Conservation (phyloP, 1,140 invertebrate species). For the Drosophila funebris region DNA sequence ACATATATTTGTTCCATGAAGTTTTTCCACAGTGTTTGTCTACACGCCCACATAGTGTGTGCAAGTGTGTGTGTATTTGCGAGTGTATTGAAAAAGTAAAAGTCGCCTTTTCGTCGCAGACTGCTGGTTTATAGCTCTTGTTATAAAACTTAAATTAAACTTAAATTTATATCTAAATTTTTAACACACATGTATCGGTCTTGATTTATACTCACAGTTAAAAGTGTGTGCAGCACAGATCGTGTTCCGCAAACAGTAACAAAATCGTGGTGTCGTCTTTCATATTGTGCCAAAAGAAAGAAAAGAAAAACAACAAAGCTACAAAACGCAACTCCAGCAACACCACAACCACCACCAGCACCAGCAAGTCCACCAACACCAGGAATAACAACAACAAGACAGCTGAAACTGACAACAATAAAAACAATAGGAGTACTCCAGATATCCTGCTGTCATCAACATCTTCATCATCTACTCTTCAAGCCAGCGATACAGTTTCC, state of each 20-base stretch:
- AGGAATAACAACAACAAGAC: constrained; percentile 14
- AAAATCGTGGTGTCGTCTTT: constrained; percentile 36
- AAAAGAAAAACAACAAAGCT: constrained; percentile 32
- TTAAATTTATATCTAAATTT: constrained; percentile 1
- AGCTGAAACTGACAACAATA: constrained; percentile 11
- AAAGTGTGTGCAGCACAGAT: constrained; percentile 10
- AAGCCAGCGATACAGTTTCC: constrained; percentile 21
- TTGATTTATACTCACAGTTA: constrained; percentile 10
- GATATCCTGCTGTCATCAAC: constrained; percentile 4
- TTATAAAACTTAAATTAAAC: constrained; percentile 3
- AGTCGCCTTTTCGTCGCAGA: constrained; percentile 61
- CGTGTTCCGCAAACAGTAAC: constrained; percentile 41
- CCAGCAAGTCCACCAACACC: constrained; percentile 1
- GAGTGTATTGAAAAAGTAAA: constrained; percentile 74
- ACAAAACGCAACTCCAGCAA: constrained; percentile 8
- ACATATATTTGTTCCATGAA: constrained; percentile 51
- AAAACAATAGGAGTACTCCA: constrained; percentile 10
- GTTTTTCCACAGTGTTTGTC: constrained; percentile 75
- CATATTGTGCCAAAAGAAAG: constrained; percentile 61
- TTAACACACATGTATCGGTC: constrained; percentile 11
- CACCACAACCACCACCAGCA: constrained; percentile 2
- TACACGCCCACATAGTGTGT: constrained; percentile 72
- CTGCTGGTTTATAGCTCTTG: constrained; percentile 36
- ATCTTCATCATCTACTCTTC: neutral
- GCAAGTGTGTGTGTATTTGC: constrained; percentile 21